These are phyloP conservation scores for Electrophaes corylata DNA, from an alignment of 2,888 invertebrate genomes.

Conservation along the genomic window DNA sequence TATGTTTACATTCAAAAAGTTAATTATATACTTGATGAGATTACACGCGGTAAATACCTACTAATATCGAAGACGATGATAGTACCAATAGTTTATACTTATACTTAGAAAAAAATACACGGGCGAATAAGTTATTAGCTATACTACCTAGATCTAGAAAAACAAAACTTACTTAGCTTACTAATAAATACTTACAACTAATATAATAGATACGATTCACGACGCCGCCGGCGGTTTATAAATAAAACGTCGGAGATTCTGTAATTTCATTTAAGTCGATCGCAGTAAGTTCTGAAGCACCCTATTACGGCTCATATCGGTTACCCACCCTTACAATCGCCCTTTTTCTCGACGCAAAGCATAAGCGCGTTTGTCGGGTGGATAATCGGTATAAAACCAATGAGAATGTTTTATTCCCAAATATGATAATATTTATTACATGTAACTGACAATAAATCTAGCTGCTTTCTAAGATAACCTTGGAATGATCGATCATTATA, in stretches of 20 bases:
- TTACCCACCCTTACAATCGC: neutral
- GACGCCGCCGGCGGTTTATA: constrained; percentile 1
- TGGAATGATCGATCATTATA: constrained; percentile 18
- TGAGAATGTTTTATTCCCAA: neutral
- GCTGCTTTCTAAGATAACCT: constrained; percentile 6
- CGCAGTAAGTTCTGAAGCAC: constrained; percentile 15
- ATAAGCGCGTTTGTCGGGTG: neutral
- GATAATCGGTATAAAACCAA: neutral
- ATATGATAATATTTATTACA: neutral
- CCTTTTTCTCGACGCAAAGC: neutral
- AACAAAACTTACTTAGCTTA: constrained; percentile 27
- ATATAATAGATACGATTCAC: constrained; percentile 27
- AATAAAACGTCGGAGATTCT: constrained; percentile 18
- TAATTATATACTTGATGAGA: constrained; percentile 31
- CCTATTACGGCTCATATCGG: neutral
- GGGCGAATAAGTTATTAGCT: constrained; percentile 36
- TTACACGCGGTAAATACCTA: constrained; percentile 28
- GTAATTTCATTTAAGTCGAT: constrained; percentile 10
- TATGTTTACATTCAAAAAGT: constrained; percentile 25
- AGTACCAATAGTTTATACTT: constrained; percentile 31
- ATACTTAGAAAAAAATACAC: constrained; percentile 14
- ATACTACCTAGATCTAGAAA: constrained; percentile 28
- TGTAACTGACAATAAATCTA: neutral
- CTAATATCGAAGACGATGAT: constrained; percentile 25
- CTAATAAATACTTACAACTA: constrained; percentile 26